Evolutionary conservation across 2,888 invertebrate genomes (phyloP), one percentile per base, ranked within the genome.

Genomic region (Parnassius apollo): DNA sequence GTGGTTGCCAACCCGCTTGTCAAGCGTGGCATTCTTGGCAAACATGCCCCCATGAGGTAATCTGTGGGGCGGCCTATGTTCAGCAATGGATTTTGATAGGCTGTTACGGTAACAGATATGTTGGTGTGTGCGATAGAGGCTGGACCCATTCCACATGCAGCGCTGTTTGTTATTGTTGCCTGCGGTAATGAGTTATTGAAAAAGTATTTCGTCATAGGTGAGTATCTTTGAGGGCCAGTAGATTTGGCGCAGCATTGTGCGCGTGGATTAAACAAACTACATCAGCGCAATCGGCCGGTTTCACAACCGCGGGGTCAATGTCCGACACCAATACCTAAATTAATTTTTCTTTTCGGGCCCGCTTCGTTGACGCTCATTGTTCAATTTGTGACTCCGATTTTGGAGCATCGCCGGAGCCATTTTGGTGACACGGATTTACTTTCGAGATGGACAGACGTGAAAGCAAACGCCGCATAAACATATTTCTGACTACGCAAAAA

Each of bases 281-380:
- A 81, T 80, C 83, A 84, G 83, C 85, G 88, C 88, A 88, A 88
- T 87, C 88, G 82, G 83, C 85, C 82, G 81, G 83, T 91, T 90
- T 90, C 91, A 88, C 89, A 91, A 91, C 85, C 78, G 79, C 75
- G 85, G 83, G 91, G 84, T 89, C 90, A 79, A 76, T 80, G 89
- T 84, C 90, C 91, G 90, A 83, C 91, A 91, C 90, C 86, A 84
- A 91, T 91, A 88, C 91, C 88, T 91, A 91, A 86, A 91, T 91
- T 90, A 90, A 89, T 91, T 90, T 63, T 89, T 89, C 88, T 89
- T 88, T 90, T 90, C 77, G 84, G 80, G 81, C 81, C 80, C 80
- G 80, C 81, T 80, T 80, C 81, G 82, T 56, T 55, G 75, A 78
- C 73, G 75, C 77, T 85, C 85, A 89, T 90, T 90, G 89, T 89